Base-by-base conservation (phyloP, 2,113 vertebrate genomes). In the Aphyosemion australe region DNA sequence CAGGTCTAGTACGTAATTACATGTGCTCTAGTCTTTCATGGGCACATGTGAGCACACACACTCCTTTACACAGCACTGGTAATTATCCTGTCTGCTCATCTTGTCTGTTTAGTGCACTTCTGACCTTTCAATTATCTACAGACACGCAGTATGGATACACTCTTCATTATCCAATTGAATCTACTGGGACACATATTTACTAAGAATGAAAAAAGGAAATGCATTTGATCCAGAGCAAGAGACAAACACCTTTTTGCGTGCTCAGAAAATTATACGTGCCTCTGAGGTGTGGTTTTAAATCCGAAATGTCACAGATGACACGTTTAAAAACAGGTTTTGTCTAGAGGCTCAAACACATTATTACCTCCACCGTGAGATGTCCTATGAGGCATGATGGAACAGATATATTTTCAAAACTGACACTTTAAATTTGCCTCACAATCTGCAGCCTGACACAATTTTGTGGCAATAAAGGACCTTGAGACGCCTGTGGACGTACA, bases 51-150 rank as follows among this genome's bases (percentile, higher is more conserved):
- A 16, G n/a, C 61, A 47, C 60, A 26, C 49, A 21, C 52, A 46
- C 58, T n/a, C 39, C 6, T 47, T 47, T 21, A 21, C 26, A 39
- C 53, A 10, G n/a, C 50, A 54, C 8, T 53, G 52, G 59, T 78
- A 85, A 85, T 86, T 81, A 87, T 20, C 55, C 21, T 69, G 68
- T 77, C 73, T 78, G 46, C 77, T 83, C 66, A 54, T 59, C 61
- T 69, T 63, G 60, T 72, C 71, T 80, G 54, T 84, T 84, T 66
- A 77, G 72, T 65, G 69, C 60, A 82, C 61, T 62, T 49, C 51
- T 59, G 67, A 86, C 77, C 69, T 74, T 84, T 69, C 63, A 71
- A 72, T 86, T 77, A 84, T 68, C 69, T 10, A 50, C 63, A 53
- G 52, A 76, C 56, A 26, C 43, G 68, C 67, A 79, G 63, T 26